These are phyloP conservation scores for Rhynchophorus ferrugineus DNA, from an alignment of 1,140 invertebrate species.

Conservation along the genomic window DNA sequence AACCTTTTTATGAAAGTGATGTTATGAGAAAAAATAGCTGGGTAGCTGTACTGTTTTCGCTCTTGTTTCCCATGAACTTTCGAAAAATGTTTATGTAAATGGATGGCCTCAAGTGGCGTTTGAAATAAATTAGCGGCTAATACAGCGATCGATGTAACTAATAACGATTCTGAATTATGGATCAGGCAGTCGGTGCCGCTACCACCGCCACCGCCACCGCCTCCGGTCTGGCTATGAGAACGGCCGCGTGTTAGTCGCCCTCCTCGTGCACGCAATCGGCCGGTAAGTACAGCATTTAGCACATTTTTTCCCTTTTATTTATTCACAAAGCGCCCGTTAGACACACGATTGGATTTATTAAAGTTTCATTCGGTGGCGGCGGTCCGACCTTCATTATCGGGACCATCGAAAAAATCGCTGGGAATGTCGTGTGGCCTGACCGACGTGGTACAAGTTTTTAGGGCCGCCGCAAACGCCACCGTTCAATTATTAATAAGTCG, in stretches of 20 bases:
- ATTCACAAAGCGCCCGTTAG: conserved; percentile 9
- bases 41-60: too few relatives aligned
- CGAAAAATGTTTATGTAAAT: conserved; percentile 15
- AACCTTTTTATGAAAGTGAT: too few relatives aligned
- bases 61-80: not conserved
- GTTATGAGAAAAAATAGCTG: too few relatives aligned
- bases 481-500: too few relatives aligned
- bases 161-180: conserved; percentile 19
- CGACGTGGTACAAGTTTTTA: too few relatives aligned
- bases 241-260: conserved; percentile 12
- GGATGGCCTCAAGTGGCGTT: conserved; percentile 3
- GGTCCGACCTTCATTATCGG: not conserved
- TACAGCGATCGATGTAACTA: conserved; percentile 12
- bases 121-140: conserved; percentile 16
- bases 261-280: conserved; percentile 5
- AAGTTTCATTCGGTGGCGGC: not conserved
- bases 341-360: conserved; percentile 12
- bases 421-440: too few relatives aligned
- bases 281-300: conserved; percentile 18
- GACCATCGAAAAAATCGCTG: too few relatives aligned
- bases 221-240: conserved; percentile 14
- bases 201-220: not conserved
- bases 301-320: conserved; percentile 19
- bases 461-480: too few relatives aligned
- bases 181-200: conserved; percentile 2